phyloP scores from a whole-genome alignment of 2,113 vertebrate species.

The Heterocephalus glaber region DNA sequence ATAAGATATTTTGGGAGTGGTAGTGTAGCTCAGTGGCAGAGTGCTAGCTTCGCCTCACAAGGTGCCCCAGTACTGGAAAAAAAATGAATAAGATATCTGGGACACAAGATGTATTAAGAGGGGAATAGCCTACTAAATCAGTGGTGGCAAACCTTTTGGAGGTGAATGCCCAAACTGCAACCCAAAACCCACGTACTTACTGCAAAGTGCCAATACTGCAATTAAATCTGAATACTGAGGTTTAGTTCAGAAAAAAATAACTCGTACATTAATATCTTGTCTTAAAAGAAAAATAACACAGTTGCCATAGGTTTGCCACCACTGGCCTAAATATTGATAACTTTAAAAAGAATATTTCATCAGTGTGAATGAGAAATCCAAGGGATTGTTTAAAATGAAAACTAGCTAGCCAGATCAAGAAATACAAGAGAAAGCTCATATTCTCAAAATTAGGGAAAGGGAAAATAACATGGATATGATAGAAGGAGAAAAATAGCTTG shows the following conservation, averaged over 20 bases:
- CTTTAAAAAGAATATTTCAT: not conserved
- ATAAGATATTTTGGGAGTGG: not conserved
- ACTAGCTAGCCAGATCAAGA: not conserved
- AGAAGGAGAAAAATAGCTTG: not conserved
- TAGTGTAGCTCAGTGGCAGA: not conserved
- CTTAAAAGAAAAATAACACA: not conserved
- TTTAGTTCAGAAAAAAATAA: not conserved
- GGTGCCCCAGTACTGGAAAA: not conserved
- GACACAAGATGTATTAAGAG: not conserved
- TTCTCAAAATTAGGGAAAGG: constrained; percentile 11
- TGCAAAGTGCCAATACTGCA: not conserved
- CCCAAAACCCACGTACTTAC: not conserved
- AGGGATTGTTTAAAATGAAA: not conserved
- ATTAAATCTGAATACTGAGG: not conserved
- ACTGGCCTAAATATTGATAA: not conserved
- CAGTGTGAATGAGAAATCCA: not conserved
- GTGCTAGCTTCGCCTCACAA: not conserved
- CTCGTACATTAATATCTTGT: not conserved
- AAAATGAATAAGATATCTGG: not conserved
- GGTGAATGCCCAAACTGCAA: not conserved
- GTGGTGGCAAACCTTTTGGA: not conserved
- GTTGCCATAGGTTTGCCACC: not conserved
- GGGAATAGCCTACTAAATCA: not conserved
- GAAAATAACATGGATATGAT: not conserved
- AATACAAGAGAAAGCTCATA: not conserved